These are phyloP conservation scores for Cyprinus carpio DNA, from an alignment of 2,113 vertebrate species.

Conservation along the genomic window DNA sequence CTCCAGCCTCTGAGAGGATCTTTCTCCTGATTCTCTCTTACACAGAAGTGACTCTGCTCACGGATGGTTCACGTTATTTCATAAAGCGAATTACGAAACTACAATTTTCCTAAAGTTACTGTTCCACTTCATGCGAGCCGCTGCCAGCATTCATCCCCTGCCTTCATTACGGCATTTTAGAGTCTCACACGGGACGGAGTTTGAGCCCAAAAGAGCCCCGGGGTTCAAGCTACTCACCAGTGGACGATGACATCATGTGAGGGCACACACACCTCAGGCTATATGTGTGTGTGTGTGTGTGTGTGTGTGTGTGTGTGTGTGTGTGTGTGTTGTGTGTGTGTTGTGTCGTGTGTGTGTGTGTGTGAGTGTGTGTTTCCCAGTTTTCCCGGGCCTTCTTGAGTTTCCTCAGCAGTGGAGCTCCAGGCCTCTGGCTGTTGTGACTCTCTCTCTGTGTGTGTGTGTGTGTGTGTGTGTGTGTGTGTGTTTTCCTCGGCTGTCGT, in stretches of 20 bases:
- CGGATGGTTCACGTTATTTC: constrained; percentile 28
- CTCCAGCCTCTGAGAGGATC: no score
- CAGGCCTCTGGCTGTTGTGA: not conserved
- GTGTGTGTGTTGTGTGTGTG: no score
- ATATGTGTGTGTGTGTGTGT: not conserved
- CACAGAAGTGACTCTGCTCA: constrained; percentile 10
- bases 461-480: not conserved
- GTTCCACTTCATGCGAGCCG: not conserved
- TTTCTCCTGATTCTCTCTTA: not conserved
- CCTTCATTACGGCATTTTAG: not conserved
- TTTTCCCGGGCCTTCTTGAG: constrained; percentile 39
- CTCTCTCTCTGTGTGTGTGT: not conserved
- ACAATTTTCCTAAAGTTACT: constrained; percentile 24
- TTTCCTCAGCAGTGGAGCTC: not conserved
- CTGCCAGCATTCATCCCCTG: constrained; percentile 13
- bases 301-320: no score
- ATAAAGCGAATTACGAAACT: constrained; percentile 25
- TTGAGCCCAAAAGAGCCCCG: not conserved
- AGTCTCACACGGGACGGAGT: not conserved
- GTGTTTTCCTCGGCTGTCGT: not conserved
- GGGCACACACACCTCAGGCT: constrained; percentile 20
- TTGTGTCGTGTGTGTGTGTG: no score
- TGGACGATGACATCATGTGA: constrained; percentile 26
- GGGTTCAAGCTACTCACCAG: constrained; percentile 4
- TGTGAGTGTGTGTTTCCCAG: no score